Percentiles rank a stretch among this genome's conserved stretches.
Evolutionary conservation across 2,797 vertebrate genomes (phyloP).

Genomic region (Distichodus sexfasciatus): DNA sequence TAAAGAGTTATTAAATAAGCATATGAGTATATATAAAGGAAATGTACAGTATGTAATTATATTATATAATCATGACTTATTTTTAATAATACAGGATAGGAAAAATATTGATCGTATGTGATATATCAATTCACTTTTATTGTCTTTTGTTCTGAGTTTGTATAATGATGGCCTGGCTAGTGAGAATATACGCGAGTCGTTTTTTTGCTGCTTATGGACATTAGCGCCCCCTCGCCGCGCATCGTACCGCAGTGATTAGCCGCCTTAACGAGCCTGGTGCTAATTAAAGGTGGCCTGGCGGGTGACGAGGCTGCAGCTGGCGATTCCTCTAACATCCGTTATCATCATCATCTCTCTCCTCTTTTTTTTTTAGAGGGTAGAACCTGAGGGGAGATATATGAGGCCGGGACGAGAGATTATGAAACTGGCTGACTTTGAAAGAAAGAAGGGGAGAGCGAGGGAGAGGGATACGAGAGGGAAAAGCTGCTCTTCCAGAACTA

Average conservation of each 20-base stretch:
- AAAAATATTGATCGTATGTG: no score
- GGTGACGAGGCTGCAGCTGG: slow-evolving; percentile 37
- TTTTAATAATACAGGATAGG: no score
- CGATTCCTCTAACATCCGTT: slow-evolving; percentile 48
- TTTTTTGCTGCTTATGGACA: slow-evolving; percentile 9
- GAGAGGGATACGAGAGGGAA: slow-evolving; percentile 12
- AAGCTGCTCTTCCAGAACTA: slow-evolving; percentile 46
- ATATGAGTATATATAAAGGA: no score
- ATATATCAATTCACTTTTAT: no score
- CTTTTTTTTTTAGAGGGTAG: neutral
- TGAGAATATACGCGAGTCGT: no score
- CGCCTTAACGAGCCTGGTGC: slow-evolving; percentile 22
- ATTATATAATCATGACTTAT: no score
- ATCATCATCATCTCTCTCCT: slow-evolving; percentile 46
- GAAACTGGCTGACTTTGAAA: slow-evolving; percentile 37
- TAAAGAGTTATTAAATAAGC: no score
- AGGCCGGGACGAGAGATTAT: slow-evolving; percentile 9
- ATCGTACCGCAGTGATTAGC: slow-evolving; percentile 43
- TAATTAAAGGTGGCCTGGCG: slow-evolving; percentile 39
- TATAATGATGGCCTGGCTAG: no score
- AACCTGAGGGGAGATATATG: neutral
- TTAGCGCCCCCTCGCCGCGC: slow-evolving; percentile 7
- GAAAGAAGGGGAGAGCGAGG: neutral
- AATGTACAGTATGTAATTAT: no score
- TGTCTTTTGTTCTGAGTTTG: no score